These are phyloP conservation scores for Sarcophaga subvicina DNA, from an alignment of 2,888 invertebrate species.

Conservation along the genomic window DNA sequence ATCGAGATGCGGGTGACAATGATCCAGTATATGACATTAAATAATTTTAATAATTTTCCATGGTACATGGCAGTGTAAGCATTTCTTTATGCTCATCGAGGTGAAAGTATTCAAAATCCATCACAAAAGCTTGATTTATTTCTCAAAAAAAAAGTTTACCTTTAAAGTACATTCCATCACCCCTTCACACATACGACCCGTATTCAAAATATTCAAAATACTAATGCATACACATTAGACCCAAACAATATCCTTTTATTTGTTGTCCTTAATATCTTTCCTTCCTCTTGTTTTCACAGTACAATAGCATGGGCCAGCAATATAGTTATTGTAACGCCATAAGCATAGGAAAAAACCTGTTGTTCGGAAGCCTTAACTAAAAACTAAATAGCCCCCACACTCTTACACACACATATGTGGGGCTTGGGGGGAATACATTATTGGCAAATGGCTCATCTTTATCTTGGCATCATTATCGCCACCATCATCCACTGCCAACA, in stretches of 20 bases:
- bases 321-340: conserved; percentile 20
- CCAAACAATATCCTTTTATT: neutral
- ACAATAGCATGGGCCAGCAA: neutral
- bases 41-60: no score
- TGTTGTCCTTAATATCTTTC: neutral
- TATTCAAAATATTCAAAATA: no score
- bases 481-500: conserved; percentile 30
- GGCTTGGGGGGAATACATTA: neutral
- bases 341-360: neutral
- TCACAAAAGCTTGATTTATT: no score
- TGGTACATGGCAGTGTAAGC: no score
- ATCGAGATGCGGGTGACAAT: no score
- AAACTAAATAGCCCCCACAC: conserved; percentile 15
- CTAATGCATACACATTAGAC: no score
- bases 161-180: no score
- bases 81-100: no score
- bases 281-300: neutral
- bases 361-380: neutral
- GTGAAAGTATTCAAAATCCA: no score
- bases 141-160: no score
- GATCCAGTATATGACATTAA: no score
- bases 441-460: conserved; percentile 27
- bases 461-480: conserved; percentile 30
- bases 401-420: neutral
- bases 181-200: no score